phyloP scores from a whole-genome alignment of 2,113 vertebrate species.

The Oryctolagus cuniculus region DNA sequence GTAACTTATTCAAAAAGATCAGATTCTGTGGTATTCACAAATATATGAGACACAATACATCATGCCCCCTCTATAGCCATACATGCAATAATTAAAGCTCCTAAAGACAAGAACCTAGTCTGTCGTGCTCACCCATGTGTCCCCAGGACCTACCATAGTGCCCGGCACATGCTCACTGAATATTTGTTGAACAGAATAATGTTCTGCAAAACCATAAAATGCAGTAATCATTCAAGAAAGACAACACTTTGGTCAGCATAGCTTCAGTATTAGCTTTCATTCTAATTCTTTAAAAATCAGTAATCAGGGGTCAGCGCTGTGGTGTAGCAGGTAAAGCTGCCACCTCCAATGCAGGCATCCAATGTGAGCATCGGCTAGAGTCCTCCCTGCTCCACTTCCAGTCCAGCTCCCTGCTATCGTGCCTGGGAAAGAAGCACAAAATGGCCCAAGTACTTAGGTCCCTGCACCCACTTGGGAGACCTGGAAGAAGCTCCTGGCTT shows the following conservation, averaged over 20 bases:
- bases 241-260: constrained; percentile 5
- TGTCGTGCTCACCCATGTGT: not conserved
- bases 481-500: too few relatives aligned
- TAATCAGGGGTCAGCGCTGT: not conserved
- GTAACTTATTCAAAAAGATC: constrained; percentile 41
- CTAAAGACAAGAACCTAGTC: constrained; percentile 17
- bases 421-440: too few relatives aligned
- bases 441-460: too few relatives aligned
- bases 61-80: not conserved
- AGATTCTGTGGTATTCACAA: constrained; percentile 12
- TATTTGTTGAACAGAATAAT: constrained; percentile 57
- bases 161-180: not conserved
- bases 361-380: too few relatives aligned
- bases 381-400: too few relatives aligned
- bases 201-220: constrained; percentile 26
- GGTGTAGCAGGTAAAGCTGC: too few relatives aligned
- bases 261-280: not conserved
- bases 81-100: not conserved
- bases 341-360: too few relatives aligned
- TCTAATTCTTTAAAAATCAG: constrained; percentile 34
- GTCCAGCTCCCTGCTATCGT: too few relatives aligned
- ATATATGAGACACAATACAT: not conserved
- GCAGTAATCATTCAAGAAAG: constrained; percentile 17
- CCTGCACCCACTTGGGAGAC: too few relatives aligned
- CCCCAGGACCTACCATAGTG: not conserved